Evolutionary conservation across 2,888 invertebrate species (phyloP), one percentile per base, ranked within the genome.

Genomic region (Vanessa cardui): DNA sequence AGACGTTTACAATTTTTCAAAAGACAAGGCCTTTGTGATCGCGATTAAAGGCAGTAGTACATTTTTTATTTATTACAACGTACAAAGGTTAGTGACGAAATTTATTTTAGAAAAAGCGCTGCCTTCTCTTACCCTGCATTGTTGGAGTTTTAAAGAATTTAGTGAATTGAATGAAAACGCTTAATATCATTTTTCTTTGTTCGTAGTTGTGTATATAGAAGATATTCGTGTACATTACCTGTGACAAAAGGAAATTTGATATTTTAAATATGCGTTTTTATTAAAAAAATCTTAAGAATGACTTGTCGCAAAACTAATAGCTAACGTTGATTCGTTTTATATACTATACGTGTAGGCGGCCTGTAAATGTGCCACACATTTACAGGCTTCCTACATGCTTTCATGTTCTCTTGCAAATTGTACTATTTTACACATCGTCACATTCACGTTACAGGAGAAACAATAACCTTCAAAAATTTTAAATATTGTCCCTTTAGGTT

Each of bases 11-110:
- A 65, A 54, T 63, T 59, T 70, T 68, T 64, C 64, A 59, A 64
- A 69, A 56, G 67, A 69, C 59, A 66, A 70, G 65, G 61, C 68
- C 63, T 71, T 70, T 73, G 67, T 73, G 69, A 58, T 66, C 60
- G 49, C 65, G 66, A 66, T 68, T 62, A 60, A 68, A 66, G 66
- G 45, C 33, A 68, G 54, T 70, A 39, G 65, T 66, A 62, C 50
- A 58, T 66, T 69, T 70, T 72, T 65, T 61, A 68, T 72, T 70
- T 66, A 52, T 50, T 63, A 69, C 62, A 66, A 69, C 59, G 61
- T 68, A 59, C 61, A 45, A 68, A 65, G 63, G 52, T 56, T 69
- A 69, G 58, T 61, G 62, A 72, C 58, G 62, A 68, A 66, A 49
- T 61, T 64, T 66, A 69, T 71, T 71, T 18, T 18, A 39, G n/a